Evolutionary conservation across 2,797 vertebrate genomes (phyloP).

Genomic region (Coendou prehensilis): DNA sequence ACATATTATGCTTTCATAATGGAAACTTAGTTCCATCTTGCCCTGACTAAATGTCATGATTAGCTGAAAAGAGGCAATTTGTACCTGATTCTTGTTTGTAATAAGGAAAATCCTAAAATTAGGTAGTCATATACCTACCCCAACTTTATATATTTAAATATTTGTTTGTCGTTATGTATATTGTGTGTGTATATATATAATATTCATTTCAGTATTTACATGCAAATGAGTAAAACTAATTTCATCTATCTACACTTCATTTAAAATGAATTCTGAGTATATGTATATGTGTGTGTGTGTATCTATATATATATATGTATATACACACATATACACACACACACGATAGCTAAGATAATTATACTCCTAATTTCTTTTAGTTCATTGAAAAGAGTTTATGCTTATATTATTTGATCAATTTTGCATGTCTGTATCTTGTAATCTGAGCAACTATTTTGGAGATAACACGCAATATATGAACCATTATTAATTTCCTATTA

Average conservation of each 20-base stretch:
- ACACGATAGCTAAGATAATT: too few relatives aligned
- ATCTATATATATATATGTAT: too few relatives aligned
- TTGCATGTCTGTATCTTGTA: too few relatives aligned
- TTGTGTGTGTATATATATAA: not conserved
- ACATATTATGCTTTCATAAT: not conserved
- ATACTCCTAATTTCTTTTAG: too few relatives aligned
- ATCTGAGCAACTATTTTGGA: too few relatives aligned
- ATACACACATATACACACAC: too few relatives aligned
- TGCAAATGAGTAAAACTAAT: not conserved
- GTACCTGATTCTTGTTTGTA: not conserved
- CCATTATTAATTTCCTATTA: too few relatives aligned
- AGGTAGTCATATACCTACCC: not conserved
- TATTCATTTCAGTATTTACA: conserved; percentile 52
- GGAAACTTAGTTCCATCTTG: not conserved
- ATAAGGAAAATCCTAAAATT: conserved; percentile 30
- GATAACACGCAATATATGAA: too few relatives aligned
- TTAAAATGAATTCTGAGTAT: conserved; percentile 43
- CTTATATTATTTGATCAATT: too few relatives aligned
- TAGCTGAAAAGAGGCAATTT: not conserved
- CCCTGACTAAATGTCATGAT: not conserved
- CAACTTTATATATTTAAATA: not conserved
- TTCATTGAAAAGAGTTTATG: too few relatives aligned
- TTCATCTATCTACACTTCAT: conserved; percentile 50
- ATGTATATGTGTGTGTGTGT: too few relatives aligned
- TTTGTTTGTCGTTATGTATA: not conserved